These are phyloP conservation scores for Brachirus orientalis DNA, from an alignment of 2,113 vertebrate genomes.

Conservation along the genomic window DNA sequence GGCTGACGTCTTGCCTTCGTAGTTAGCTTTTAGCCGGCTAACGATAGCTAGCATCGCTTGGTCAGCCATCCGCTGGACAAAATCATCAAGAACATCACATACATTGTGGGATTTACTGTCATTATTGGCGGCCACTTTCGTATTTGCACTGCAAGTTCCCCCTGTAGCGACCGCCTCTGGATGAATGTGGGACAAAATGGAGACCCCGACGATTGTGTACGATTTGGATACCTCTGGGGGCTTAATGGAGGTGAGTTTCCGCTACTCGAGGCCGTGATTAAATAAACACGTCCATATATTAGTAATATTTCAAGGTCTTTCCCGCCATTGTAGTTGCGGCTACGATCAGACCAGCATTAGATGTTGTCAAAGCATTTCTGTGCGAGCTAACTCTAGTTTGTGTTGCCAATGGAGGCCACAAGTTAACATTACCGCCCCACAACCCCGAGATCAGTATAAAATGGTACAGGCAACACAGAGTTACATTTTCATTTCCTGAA, in stretches of 20 bases:
- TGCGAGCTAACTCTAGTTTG: background rate
- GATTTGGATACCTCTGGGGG: slow-evolving; percentile 96
- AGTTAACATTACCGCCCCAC: slow-evolving; percentile 14
- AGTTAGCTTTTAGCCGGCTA: slow-evolving; percentile 69
- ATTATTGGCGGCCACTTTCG: background rate
- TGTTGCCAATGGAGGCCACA: slow-evolving; percentile 43
- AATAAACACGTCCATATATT: background rate
- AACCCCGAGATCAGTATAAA: background rate
- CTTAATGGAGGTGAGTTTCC: slow-evolving; percentile 92
- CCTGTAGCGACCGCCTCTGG: slow-evolving; percentile 69
- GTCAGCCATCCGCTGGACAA: slow-evolving; percentile 7
- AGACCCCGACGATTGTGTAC: slow-evolving; percentile 98
- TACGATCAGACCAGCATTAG: background rate
- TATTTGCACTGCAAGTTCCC: background rate
- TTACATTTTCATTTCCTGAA: background rate
- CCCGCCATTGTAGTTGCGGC: accelerated
- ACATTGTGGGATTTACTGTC: slow-evolving; percentile 1
- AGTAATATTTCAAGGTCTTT: background rate
- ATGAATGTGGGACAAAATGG: slow-evolving; percentile 99
- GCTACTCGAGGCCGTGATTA: slow-evolving; percentile 20
- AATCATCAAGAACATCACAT: background rate
- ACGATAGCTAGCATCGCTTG: slow-evolving; percentile 41
- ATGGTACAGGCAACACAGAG: background rate
- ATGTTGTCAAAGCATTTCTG: background rate
- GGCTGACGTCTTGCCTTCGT: slow-evolving; percentile 58